Conservation (phyloP, 2,888 invertebrate species). For the Anthophora plumipes region DNA sequence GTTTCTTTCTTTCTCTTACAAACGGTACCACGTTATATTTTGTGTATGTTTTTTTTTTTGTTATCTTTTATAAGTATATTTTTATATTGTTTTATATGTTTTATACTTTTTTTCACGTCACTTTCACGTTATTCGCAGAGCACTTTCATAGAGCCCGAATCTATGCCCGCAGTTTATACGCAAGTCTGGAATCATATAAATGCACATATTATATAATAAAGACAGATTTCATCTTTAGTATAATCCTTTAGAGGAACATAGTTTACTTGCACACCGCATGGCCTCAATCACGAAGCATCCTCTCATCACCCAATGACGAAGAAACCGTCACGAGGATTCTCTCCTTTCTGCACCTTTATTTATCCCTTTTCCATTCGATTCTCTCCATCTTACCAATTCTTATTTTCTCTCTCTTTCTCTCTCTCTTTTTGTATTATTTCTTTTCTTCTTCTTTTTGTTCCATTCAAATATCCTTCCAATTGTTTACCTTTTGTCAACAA, state of each 20-base stretch:
- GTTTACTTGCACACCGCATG: slow-evolving; percentile 78
- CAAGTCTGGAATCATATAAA: slow-evolving; percentile 84
- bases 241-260: slow-evolving; percentile 55
- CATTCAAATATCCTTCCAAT: not conserved
- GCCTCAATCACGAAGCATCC: slow-evolving; percentile 70
- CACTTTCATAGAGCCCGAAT: slow-evolving; percentile 82
- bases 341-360: slow-evolving; percentile 62
- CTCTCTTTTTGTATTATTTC: too few species aligned
- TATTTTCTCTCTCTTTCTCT: not conserved
- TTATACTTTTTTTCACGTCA: slow-evolving; percentile 34
- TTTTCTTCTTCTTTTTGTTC: not conserved
- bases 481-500: too few species aligned
- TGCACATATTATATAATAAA: slow-evolving; percentile 84
- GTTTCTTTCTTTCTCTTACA: slow-evolving; percentile 17
- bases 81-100: slow-evolving; percentile 49
- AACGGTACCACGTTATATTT: slow-evolving; percentile 45
- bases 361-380: not conserved
- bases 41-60: slow-evolving; percentile 23
- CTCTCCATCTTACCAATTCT: not conserved
- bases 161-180: slow-evolving; percentile 82
- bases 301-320: slow-evolving; percentile 59
- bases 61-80: slow-evolving; percentile 37
- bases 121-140: slow-evolving; percentile 76
- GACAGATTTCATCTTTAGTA: slow-evolving; percentile 68
- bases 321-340: slow-evolving; percentile 54